A percentile compares a stretch with the other conserved stretches of the same genome.
phyloP scores from a whole-genome alignment of 2,113 vertebrate genomes.

The Melanotaenia duboulayi region DNA sequence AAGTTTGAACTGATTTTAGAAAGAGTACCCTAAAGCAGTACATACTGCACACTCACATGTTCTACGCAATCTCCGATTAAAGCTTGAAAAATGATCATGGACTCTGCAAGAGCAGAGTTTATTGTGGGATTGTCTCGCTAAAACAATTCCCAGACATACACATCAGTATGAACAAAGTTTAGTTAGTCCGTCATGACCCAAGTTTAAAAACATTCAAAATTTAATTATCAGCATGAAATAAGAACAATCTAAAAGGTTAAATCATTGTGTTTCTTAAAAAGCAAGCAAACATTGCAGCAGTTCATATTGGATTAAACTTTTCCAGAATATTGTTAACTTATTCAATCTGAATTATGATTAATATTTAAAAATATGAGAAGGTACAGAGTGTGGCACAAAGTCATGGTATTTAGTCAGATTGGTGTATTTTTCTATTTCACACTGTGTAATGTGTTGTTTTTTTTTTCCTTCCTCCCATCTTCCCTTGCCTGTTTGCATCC shows the following conservation, averaged over 20 bases:
- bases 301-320: neutral
- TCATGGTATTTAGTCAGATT: neutral
- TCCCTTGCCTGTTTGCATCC: conserved; percentile 26
- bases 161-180: neutral
- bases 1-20: neutral
- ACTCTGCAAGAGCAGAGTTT: neutral
- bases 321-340: neutral
- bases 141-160: too few species aligned
- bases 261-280: neutral
- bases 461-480: conserved; percentile 10
- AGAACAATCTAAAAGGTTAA: too few species aligned
- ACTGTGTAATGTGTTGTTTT: neutral
- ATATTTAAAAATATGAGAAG: fast-evolving
- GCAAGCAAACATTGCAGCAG: neutral
- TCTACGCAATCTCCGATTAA: neutral
- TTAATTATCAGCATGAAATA: too few species aligned
- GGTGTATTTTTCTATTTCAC: neutral
- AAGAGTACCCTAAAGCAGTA: conserved; percentile 36
- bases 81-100: too few species aligned
- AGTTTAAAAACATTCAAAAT: too few species aligned
- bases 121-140: neutral
- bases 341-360: neutral
- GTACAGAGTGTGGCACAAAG: neutral
- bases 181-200: neutral
- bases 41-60: neutral